These are phyloP conservation scores for Chromobotia macracanthus DNA, from an alignment of 2,797 vertebrate species.

Conservation along the genomic window DNA sequence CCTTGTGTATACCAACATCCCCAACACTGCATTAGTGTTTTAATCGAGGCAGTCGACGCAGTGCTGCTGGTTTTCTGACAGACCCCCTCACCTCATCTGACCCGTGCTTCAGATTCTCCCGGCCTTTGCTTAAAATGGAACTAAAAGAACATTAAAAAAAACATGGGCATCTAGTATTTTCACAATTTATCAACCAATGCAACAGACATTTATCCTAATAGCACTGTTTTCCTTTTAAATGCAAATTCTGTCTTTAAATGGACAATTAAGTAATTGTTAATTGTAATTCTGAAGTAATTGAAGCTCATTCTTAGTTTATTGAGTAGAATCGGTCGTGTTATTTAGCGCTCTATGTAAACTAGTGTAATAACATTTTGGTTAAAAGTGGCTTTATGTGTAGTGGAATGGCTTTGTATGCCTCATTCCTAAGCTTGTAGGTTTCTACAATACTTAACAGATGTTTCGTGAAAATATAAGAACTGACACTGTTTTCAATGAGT, in stretches of 20 bases:
- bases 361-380: too few relatives aligned
- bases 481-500: too few relatives aligned
- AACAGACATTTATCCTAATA: neutral
- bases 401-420: neutral
- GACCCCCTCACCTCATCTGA: slow-evolving; percentile 48
- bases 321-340: too few relatives aligned
- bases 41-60: slow-evolving; percentile 69
- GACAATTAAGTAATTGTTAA: too few relatives aligned
- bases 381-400: too few relatives aligned
- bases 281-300: neutral
- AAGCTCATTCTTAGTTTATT: neutral
- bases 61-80: slow-evolving; percentile 59
- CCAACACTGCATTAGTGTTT: slow-evolving; percentile 52
- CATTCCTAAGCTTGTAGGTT: neutral
- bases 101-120: neutral
- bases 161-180: neutral
- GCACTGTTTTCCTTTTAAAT: too few relatives aligned
- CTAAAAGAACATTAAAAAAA: neutral
- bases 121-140: slow-evolving; percentile 17
- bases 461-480: too few relatives aligned
- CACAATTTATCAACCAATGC: neutral
- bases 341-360: too few relatives aligned
- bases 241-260: too few relatives aligned
- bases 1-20: too few relatives aligned
- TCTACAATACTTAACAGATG: neutral